Evolutionary conservation across 2,113 vertebrate genomes (phyloP).

Genomic region (Microtus pennsylvanicus): DNA sequence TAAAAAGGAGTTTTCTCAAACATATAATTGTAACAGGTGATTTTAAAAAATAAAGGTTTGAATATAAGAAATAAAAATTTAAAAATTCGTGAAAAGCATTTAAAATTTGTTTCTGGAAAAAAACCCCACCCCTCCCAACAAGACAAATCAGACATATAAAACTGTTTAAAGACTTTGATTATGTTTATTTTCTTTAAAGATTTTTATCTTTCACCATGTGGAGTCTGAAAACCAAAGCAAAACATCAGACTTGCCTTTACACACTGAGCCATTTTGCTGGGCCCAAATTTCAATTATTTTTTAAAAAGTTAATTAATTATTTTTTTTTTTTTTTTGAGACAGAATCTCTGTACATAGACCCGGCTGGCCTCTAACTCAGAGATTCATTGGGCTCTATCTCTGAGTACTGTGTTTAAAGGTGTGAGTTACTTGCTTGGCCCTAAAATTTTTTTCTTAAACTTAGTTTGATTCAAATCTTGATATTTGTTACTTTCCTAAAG

Average conservation of each 20-base stretch:
- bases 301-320: background rate
- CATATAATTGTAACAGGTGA: background rate
- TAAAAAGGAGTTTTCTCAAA: background rate
- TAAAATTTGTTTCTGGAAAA: background rate
- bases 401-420: background rate
- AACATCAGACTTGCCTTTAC: background rate
- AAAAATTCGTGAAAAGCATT: background rate
- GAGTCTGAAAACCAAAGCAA: background rate
- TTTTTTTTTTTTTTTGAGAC: background rate
- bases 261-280: background rate
- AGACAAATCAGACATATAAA: background rate
- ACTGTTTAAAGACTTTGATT: background rate
- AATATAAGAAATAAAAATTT: background rate
- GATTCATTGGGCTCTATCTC: background rate
- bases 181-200: background rate
- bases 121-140: background rate
- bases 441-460: conserved; percentile 47
- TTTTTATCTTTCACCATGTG: background rate
- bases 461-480: conserved; percentile 44
- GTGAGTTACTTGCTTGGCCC: background rate
- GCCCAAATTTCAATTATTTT: background rate
- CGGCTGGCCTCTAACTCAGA: background rate
- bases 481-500: conserved; percentile 43
- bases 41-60: background rate
- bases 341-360: background rate